A percentile compares a stretch with the other conserved stretches of the same genome.
Evolutionary conservation across 2,888 invertebrate species (phyloP).

Genomic region (Acrobasis consociella): DNA sequence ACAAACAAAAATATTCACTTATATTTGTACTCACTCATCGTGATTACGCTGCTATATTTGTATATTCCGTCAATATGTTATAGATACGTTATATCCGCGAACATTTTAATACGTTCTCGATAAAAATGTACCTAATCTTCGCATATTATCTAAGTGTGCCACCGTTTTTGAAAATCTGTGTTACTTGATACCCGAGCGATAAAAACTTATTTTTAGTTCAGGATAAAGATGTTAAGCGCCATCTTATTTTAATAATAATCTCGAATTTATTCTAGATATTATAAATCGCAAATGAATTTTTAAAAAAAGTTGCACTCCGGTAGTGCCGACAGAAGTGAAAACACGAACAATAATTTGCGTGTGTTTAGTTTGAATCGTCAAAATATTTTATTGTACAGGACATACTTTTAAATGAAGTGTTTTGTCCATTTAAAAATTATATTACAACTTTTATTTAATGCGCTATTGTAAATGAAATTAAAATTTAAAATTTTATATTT

Average conservation of each 20-base stretch:
- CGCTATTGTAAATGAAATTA: no score
- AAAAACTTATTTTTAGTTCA: conserved; percentile 9
- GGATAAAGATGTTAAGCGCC: background rate
- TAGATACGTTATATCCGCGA: background rate
- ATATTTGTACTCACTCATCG: no score
- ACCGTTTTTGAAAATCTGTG: conserved; percentile 19
- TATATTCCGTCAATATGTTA: background rate
- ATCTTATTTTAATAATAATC: background rate
- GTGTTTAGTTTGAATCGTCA: no score
- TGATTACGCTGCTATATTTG: conserved; percentile 4
- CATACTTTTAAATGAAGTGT: no score
- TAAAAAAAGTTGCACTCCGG: no score
- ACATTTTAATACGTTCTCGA: background rate
- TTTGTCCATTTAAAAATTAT: no score
- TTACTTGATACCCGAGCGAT: conserved; percentile 5
- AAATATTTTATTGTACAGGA: no score
- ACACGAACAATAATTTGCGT: no score
- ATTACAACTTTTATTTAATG: no score
- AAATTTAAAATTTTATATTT: no score
- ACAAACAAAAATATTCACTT: no score
- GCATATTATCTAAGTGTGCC: conserved; percentile 14
- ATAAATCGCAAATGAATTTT: background rate
- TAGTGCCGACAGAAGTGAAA: no score
- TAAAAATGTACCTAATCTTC: conserved; percentile 16
- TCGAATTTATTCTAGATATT: background rate